Evolutionary conservation across 2,113 vertebrate genomes (phyloP).

Genomic region (Colius striatus): DNA sequence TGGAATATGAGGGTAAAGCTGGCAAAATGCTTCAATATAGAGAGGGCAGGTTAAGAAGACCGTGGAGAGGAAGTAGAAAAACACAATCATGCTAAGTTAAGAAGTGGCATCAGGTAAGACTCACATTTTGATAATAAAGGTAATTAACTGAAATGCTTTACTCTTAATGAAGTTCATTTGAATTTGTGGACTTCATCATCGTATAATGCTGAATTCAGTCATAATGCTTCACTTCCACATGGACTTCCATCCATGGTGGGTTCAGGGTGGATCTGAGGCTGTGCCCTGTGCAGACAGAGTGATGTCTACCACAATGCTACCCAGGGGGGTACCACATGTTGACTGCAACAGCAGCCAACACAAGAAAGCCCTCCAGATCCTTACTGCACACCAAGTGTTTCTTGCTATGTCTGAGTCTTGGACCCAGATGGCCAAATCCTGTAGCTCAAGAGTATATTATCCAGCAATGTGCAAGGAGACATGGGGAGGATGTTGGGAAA

Average conservation of each 20-base stretch:
- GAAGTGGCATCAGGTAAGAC: not conserved
- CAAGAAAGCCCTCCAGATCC: not conserved
- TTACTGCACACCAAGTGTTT: not conserved
- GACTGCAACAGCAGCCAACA: not conserved
- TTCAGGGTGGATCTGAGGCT: not conserved
- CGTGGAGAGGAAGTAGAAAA: not conserved
- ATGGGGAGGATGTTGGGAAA: not conserved
- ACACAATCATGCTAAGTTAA: not conserved
- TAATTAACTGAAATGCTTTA: not conserved
- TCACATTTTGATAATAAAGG: not conserved
- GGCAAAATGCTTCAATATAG: not conserved
- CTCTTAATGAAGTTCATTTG: not conserved
- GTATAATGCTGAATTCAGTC: not conserved
- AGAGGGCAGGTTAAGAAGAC: not conserved
- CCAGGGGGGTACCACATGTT: fast-evolving
- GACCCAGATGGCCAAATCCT: not conserved
- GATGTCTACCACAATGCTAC: fast-evolving
- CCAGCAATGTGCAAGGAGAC: not conserved
- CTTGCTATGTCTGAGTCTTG: not conserved
- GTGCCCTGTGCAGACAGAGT: not conserved
- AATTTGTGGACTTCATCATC: not conserved
- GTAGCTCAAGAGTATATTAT: not conserved
- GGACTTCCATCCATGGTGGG: not conserved
- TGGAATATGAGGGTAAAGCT: not conserved
- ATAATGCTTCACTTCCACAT: fast-evolving